Conservation (phyloP, 2,113 vertebrate species). For the Gopherus flavomarginatus region DNA sequence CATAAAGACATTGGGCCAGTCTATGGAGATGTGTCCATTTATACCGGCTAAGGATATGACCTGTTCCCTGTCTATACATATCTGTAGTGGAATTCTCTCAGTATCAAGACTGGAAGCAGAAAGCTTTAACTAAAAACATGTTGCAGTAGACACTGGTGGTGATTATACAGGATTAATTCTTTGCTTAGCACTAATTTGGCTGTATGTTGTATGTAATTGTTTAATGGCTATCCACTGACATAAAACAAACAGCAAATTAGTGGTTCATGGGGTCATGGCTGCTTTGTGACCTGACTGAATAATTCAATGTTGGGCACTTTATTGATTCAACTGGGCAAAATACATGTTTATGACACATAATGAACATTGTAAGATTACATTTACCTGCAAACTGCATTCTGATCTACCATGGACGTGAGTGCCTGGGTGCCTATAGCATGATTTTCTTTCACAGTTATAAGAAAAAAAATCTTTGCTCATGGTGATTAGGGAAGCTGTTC, state of each 20-base stretch:
- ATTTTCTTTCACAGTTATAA: not conserved
- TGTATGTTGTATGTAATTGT: not conserved
- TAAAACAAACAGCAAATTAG: not conserved
- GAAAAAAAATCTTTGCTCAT: not conserved
- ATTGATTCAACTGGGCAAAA: not conserved
- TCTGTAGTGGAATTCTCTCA: not conserved
- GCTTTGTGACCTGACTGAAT: not conserved
- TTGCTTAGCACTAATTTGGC: not conserved
- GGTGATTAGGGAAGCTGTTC: not conserved
- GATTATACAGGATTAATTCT: not conserved
- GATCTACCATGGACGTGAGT: not conserved
- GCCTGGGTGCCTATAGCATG: not conserved
- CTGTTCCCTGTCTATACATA: not conserved
- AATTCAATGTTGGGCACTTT: not conserved
- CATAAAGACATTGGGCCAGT: not conserved
- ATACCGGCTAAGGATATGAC: not conserved
- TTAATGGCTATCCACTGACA: not conserved
- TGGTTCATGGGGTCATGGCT: not conserved
- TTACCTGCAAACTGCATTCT: not conserved
- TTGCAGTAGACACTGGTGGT: not conserved
- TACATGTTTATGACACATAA: not conserved
- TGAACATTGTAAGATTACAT: not conserved
- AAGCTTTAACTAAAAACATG: not conserved
- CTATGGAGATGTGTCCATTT: not conserved
- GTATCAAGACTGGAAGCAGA: accelerated